These are phyloP conservation scores for Bufo bufo DNA, from an alignment of 2,113 vertebrate genomes.

Conservation along the genomic window DNA sequence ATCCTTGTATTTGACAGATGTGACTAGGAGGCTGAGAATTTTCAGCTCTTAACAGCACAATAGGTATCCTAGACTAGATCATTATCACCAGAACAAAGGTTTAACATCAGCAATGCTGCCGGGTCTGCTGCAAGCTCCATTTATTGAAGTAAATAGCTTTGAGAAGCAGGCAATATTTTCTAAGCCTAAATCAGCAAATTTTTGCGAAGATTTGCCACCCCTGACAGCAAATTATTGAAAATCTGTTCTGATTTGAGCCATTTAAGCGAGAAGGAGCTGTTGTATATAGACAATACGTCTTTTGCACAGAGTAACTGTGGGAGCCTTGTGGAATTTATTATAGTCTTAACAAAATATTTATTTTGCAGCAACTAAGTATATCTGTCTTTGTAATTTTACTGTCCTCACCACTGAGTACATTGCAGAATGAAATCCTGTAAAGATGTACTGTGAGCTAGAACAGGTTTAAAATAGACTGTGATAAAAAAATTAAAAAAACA, in stretches of 20 bases:
- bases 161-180: constrained; percentile 45
- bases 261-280: constrained; percentile 11
- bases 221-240: constrained; percentile 52
- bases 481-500: background rate
- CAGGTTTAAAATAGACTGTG: background rate
- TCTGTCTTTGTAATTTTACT: constrained; percentile 43
- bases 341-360: constrained; percentile 37
- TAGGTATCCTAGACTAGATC: constrained; percentile 53
- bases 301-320: constrained; percentile 19
- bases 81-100: constrained; percentile 56
- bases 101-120: constrained; percentile 43
- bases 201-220: constrained; percentile 35
- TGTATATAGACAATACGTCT: constrained; percentile 24
- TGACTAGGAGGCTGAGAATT: constrained; percentile 45
- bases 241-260: constrained; percentile 21
- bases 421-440: background rate
- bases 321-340: constrained; percentile 33
- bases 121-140: constrained; percentile 35
- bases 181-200: constrained; percentile 50
- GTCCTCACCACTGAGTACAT: background rate
- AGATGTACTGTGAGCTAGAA: background rate
- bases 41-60: constrained; percentile 51
- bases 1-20: constrained; percentile 42
- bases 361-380: constrained; percentile 32
- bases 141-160: constrained; percentile 54